These are phyloP conservation scores for Sebastes wilsoni DNA, from an alignment of 2,797 vertebrate species.

Conservation along the genomic window DNA sequence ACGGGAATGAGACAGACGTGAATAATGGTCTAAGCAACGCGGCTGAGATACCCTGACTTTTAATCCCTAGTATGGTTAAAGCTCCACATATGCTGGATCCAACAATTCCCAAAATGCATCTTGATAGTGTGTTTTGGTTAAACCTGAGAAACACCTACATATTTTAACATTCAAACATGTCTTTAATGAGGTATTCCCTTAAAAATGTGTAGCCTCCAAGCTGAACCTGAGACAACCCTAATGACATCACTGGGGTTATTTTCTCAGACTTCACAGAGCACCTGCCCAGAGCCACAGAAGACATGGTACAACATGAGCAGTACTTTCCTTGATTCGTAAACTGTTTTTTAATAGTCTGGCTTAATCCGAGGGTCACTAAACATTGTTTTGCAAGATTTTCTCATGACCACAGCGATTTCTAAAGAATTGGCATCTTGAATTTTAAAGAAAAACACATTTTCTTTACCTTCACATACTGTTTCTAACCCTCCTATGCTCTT, in stretches of 20 bases:
- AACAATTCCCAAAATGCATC: neutral
- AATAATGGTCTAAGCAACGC: neutral
- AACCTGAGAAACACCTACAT: neutral
- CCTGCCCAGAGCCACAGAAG: neutral
- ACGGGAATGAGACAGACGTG: accelerated
- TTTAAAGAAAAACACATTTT: neutral
- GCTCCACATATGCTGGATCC: neutral
- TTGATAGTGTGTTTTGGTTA: neutral
- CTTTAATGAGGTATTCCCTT: neutral
- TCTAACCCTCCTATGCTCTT: neutral
- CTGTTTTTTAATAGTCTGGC: neutral
- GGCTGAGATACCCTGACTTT: neutral
- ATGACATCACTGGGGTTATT: neutral
- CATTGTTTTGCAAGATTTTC: neutral
- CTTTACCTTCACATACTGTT: constrained; percentile 2
- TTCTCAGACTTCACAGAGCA: neutral
- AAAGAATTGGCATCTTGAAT: neutral
- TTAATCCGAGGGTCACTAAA: neutral
- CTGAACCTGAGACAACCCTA: neutral
- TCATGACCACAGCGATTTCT: neutral
- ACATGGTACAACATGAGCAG: neutral
- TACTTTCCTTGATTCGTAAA: neutral
- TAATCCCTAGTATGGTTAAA: neutral
- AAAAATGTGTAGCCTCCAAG: neutral
- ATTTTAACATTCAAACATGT: neutral